Evolutionary conservation across 2,888 invertebrate species (phyloP).

Genomic region (Catocala sponsa): DNA sequence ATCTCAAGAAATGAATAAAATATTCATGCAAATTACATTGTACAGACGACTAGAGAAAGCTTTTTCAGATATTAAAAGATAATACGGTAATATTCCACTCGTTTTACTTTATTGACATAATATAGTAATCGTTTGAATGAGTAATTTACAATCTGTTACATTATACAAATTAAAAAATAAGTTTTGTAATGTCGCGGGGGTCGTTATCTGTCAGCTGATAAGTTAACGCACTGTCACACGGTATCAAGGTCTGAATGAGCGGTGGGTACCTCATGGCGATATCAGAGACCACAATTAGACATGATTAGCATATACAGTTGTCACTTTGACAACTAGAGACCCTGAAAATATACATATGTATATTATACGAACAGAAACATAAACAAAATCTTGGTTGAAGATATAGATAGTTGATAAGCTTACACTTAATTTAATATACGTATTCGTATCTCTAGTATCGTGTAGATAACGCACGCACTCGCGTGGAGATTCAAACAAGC

Average conservation of each 20-base stretch:
- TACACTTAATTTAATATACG: neutral
- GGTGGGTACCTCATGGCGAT: constrained; percentile 30
- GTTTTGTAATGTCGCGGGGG: constrained; percentile 63
- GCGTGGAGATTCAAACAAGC: constrained; percentile 2
- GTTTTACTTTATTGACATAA: neutral
- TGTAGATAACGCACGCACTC: constrained; percentile 10
- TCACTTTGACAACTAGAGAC: constrained; percentile 2
- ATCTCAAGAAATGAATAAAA: no score
- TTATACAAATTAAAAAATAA: constrained; percentile 12
- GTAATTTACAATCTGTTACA: constrained; percentile 6
- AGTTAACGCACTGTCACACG: constrained; percentile 62
- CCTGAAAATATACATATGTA: neutral
- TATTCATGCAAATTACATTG: no score
- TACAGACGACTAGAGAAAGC: no score
- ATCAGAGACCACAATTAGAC: constrained; percentile 32
- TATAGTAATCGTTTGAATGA: neutral
- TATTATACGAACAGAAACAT: constrained; percentile 17
- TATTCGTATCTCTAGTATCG: constrained; percentile 4
- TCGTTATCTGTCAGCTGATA: constrained; percentile 66
- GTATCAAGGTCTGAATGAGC: constrained; percentile 65
- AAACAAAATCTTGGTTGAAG: neutral
- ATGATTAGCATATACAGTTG: constrained; percentile 34
- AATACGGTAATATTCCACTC: neutral
- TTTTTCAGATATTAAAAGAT: no score
- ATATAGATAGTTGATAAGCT: neutral